Conservation (phyloP, 2,113 vertebrate genomes). For the Colius striatus region DNA sequence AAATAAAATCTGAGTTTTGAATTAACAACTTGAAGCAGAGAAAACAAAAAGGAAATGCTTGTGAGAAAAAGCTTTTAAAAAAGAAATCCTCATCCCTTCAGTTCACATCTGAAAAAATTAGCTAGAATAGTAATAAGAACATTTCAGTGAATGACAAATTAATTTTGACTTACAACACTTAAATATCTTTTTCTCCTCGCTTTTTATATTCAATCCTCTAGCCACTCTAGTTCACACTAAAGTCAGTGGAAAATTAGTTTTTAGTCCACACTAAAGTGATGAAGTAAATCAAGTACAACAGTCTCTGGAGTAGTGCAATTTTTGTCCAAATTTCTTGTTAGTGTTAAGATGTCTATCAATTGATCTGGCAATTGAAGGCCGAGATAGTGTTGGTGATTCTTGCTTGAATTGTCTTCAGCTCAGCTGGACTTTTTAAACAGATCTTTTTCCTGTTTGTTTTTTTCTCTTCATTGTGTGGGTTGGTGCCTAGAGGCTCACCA, state of each 20-base stretch:
- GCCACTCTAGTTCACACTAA: not conserved
- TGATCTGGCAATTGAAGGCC: not conserved
- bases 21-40: not conserved
- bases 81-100: not conserved
- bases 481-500: not conserved
- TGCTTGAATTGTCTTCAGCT: not conserved
- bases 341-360: constrained; percentile 5
- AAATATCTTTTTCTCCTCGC: not conserved
- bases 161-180: not conserved
- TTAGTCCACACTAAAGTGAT: not conserved
- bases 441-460: not conserved
- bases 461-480: not conserved
- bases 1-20: not conserved
- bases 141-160: not conserved
- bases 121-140: not conserved
- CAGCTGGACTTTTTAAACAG: not conserved
- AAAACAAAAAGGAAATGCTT: not conserved
- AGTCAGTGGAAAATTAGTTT: constrained; percentile 30
- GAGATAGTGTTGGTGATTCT: not conserved
- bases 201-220: not conserved
- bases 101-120: not conserved
- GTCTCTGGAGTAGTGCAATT: not conserved
- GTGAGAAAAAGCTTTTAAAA: not conserved
- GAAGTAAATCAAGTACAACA: not conserved
- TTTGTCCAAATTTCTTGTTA: not conserved